Conservation (phyloP, 2,113 vertebrate species). For the Psophia crepitans region DNA sequence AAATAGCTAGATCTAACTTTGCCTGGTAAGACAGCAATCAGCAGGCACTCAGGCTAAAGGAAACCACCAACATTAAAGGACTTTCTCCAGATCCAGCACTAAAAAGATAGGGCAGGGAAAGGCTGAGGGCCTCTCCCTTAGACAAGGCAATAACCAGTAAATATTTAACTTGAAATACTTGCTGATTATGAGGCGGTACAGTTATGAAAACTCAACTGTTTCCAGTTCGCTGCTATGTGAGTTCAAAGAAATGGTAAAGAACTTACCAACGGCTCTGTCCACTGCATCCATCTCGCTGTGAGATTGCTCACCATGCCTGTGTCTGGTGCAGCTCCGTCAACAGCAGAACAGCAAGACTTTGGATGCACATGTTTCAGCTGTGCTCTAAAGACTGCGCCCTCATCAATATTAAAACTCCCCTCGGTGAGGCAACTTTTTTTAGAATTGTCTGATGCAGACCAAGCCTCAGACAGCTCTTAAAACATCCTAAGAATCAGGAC, state of each 20-base stretch:
- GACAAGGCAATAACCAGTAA: neutral
- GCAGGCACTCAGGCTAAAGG: conserved; percentile 69
- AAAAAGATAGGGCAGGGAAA: neutral
- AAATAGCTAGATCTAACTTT: conserved; percentile 92
- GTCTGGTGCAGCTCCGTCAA: neutral
- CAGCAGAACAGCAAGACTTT: neutral
- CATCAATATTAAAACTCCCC: accelerated
- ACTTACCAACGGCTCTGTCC: neutral
- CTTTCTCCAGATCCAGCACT: neutral
- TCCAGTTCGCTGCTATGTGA: neutral
- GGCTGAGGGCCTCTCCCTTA: neutral
- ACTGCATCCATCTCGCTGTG: neutral
- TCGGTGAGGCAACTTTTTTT: accelerated
- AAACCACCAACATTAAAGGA: neutral
- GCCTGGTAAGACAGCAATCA: conserved; percentile 98
- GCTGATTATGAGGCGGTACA: neutral
- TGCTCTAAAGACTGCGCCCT: neutral
- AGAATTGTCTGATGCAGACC: neutral
- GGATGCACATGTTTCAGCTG: neutral
- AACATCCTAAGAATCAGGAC: accelerated
- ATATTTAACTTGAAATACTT: conserved; percentile 2
- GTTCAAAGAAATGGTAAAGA: neutral
- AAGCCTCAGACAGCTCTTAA: neutral
- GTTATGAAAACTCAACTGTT: neutral
- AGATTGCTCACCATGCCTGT: accelerated